Percentiles rank a stretch among this genome's conserved stretches.
phyloP scores from a whole-genome alignment of 2,888 invertebrate species.

The Ennomos quercinarius region DNA sequence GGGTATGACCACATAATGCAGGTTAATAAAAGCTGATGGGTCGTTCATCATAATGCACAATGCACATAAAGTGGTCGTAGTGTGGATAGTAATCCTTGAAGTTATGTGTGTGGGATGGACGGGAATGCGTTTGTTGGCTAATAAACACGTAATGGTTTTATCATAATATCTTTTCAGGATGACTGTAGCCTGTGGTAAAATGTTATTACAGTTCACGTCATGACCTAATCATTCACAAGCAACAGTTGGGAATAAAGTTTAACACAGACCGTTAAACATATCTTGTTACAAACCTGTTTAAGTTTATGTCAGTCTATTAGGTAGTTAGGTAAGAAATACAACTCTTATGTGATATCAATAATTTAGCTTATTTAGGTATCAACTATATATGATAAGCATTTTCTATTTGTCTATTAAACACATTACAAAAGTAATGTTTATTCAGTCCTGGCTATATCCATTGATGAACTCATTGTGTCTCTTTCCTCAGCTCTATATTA shows the following conservation, averaged over 20 bases:
- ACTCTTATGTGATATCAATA: too few relatives aligned
- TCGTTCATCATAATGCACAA: constrained; percentile 13
- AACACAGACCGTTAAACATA: too few relatives aligned
- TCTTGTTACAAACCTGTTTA: too few relatives aligned
- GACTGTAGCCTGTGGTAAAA: background rate
- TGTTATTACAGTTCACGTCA: too few relatives aligned
- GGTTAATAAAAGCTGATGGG: constrained; percentile 23
- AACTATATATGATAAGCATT: too few relatives aligned
- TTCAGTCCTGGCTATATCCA: too few relatives aligned
- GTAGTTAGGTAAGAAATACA: too few relatives aligned
- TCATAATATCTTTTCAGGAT: background rate
- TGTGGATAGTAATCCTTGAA: constrained; percentile 4
- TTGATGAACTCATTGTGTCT: background rate
- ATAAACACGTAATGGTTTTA: background rate
- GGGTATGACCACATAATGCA: constrained; percentile 11
- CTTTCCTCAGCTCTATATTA: background rate
- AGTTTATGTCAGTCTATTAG: too few relatives aligned
- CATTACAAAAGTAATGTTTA: background rate
- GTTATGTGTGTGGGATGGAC: constrained; percentile 2
- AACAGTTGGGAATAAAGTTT: too few relatives aligned
- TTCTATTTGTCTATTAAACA: too few relatives aligned
- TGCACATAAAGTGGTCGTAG: constrained; percentile 13
- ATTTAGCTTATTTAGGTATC: too few relatives aligned
- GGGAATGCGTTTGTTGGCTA: constrained; percentile 1
- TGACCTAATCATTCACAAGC: too few relatives aligned